These are phyloP conservation scores for Suricata suricatta DNA, from an alignment of 2,113 vertebrate genomes.

Conservation along the genomic window DNA sequence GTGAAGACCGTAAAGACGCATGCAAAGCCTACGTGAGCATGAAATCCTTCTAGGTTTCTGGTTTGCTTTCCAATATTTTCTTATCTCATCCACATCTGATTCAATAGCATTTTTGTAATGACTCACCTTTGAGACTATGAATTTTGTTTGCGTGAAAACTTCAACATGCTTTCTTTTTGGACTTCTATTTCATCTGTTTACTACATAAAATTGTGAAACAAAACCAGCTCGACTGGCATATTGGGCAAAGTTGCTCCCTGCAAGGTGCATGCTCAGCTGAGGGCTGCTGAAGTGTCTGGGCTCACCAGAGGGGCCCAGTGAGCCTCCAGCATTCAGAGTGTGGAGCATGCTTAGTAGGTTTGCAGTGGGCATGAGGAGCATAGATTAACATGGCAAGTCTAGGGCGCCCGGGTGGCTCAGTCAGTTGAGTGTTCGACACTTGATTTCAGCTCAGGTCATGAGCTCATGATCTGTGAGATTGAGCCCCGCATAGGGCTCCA, in stretches of 20 bases:
- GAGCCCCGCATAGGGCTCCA: too few species aligned
- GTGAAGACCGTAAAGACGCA: conserved; percentile 14
- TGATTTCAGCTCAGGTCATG: too few species aligned
- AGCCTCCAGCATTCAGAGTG: background rate
- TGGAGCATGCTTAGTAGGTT: background rate
- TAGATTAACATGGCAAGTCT: background rate
- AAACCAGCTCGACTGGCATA: background rate
- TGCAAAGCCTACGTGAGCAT: background rate
- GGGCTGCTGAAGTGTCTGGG: background rate
- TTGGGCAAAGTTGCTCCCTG: background rate
- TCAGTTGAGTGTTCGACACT: too few species aligned
- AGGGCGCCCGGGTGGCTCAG: too few species aligned
- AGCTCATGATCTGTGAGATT: too few species aligned
- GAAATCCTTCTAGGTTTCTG: conserved; percentile 31
- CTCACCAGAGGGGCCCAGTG: background rate
- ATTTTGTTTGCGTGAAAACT: conserved; percentile 5
- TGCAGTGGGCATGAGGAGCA: background rate
- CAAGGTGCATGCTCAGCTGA: background rate
- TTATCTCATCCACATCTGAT: background rate
- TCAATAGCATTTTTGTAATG: background rate
- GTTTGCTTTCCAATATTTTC: conserved; percentile 29
- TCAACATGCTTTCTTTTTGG: background rate
- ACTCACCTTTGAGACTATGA: background rate
- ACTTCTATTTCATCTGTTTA: background rate
- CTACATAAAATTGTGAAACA: background rate